Conservation (phyloP, 2,797 vertebrate species). For the Percopsis omiscomaycus region DNA sequence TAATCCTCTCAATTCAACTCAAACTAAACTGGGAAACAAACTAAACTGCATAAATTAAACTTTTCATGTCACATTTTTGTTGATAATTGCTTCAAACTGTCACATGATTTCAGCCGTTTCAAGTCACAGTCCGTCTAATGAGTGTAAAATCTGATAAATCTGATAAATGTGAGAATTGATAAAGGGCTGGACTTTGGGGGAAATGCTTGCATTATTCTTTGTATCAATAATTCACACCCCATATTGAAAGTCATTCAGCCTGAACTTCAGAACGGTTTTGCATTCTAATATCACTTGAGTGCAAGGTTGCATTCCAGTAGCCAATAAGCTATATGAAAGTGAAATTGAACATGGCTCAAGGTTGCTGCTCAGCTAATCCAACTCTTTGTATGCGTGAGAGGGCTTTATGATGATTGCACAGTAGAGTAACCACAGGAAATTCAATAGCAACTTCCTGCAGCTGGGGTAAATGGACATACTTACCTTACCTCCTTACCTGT, state of each 20-base stretch:
- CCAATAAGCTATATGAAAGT: slow-evolving; percentile 50
- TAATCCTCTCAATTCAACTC: slow-evolving; percentile 59
- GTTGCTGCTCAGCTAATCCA: slow-evolving; percentile 53
- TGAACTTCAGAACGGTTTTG: slow-evolving; percentile 68
- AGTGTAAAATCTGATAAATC: slow-evolving; percentile 22
- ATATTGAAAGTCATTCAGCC: slow-evolving; percentile 71
- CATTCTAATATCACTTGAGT: slow-evolving; percentile 64
- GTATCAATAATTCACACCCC: slow-evolving; percentile 69
- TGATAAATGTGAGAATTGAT: slow-evolving; percentile 58
- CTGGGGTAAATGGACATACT: not conserved
- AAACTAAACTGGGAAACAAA: too few species aligned
- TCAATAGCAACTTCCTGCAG: slow-evolving; percentile 17
- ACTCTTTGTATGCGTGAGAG: slow-evolving; percentile 41
- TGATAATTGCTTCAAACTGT: slow-evolving; percentile 15
- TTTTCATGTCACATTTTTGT: slow-evolving; percentile 14
- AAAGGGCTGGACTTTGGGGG: slow-evolving; percentile 44
- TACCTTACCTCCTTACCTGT: not conserved
- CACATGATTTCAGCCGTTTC: slow-evolving; percentile 8
- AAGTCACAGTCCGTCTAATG: not conserved
- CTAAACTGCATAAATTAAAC: too few species aligned
- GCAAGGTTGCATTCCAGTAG: slow-evolving; percentile 44
- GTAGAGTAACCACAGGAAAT: slow-evolving; percentile 24
- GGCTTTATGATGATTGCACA: slow-evolving; percentile 50
- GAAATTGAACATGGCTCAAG: slow-evolving; percentile 60
- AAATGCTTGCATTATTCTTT: slow-evolving; percentile 42